Base-by-base conservation (phyloP, 2,888 invertebrate genomes). In the Drosophila tripunctata region DNA sequence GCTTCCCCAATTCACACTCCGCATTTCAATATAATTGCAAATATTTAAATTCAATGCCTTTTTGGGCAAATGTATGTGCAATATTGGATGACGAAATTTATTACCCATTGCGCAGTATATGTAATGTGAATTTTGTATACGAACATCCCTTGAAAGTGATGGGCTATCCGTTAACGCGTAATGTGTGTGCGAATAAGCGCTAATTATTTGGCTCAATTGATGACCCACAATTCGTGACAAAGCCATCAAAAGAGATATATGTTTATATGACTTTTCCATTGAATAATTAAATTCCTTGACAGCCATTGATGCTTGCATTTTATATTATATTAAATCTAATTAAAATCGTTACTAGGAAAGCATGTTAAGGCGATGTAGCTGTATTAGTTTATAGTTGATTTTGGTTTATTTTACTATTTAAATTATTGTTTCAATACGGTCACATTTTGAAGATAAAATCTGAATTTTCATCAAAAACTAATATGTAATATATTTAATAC, bases 21-120 rank as follows among this genome's bases (percentile, higher is more conserved):
- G 44, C 38, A 81, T 72, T 83, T 78, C 74, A 87, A 87, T 87
- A 85, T 87, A 83, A 83, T 83, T 83, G 85, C 76, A 87, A 71
- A 87, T 77, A 81, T 87, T 87, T 76, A 74, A 83, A 83, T 83
- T 71, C 68, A 71, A 71, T 75, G 61, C 27, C 7, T 15, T 45
- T n/a, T 55, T 27, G 8, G 10, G 8, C n/a, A 15, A 61, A 47
- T 64, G 38, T 14, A 14, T 30, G 27, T 40, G 40, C 35, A 54
- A 33, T 68, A 52, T 51, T 64, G 56, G 5, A 33, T 35, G 14
- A 5, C 6, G 10, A 54, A 68, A 71, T 74, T 74, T 71, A 74
- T 68, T 36, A 12, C 35, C 30, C 40, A 38, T 30, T 4, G 4
- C 8, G 7, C 0, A 21, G 52, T 47, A 47, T 47, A 8, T n/a